Evolutionary conservation across 2,888 invertebrate species (phyloP), one percentile per base, ranked within the genome.

Genomic region (Phania funesta): DNA sequence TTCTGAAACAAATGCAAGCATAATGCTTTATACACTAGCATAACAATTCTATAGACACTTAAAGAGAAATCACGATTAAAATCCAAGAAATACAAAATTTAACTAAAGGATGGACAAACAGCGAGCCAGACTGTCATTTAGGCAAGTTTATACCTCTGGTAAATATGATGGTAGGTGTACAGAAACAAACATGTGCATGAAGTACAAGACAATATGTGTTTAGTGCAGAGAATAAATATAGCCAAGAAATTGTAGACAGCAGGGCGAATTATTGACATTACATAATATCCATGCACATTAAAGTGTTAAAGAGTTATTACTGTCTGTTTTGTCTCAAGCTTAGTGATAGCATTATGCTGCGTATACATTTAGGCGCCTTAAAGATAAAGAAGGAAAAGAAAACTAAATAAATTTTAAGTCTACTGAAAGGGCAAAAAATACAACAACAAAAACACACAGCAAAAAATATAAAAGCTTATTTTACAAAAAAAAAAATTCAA

Each of bases 351-450:
- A 58, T 38, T 24, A 41, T 50, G 20, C 13, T 8, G 46, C 3
- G 24, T 24, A 76, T 76, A 68, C 76, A 68, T 60, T 76, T 35
- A 68, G 76, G 76, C 68, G 68, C 67, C 76, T 7, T 35, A 44
- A 3, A 32, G 44, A 50, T 52, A 16, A 41, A 41, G 1, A 16
- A 41, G 6, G 16, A 38, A 11, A 38, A 1, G 4, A 16, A 38
- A 67, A 52, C 38, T 13, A 16, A 52, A 48, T 48, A 11, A 38
- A 35, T 58, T 56, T 70, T 46, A 13, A 46, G 70, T 46, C 20
- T 44, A 46, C 22, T 29, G 8, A 44, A 68, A 56, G 44, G 11
- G n/a, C 9, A 56, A 41, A 38, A 24, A 26, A n/a, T 18, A 13
- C 52, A 18, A 26, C 11, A 6, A 1, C 4, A 4, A 20, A 7